Conservation (phyloP, 2,113 vertebrate genomes). For the Meles meles region DNA sequence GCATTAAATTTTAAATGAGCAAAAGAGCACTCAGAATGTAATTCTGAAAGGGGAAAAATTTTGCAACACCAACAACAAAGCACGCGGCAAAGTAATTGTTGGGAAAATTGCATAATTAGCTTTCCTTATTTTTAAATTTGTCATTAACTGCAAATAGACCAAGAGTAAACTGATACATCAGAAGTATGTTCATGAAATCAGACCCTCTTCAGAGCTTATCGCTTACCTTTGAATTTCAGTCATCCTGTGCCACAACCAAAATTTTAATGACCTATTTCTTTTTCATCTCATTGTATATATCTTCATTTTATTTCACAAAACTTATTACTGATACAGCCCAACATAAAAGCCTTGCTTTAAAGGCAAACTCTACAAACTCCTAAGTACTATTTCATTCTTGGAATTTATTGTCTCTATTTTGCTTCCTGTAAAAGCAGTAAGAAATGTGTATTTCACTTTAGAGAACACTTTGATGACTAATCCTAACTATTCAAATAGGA, state of each 20-base stretch:
- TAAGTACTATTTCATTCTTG: background rate
- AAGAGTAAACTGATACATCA: background rate
- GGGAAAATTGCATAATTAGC: background rate
- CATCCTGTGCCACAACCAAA: background rate
- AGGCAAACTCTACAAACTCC: background rate
- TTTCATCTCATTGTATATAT: background rate
- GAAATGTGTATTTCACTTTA: background rate
- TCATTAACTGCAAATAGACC: background rate
- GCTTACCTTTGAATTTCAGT: background rate
- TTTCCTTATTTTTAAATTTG: background rate
- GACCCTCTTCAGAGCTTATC: background rate
- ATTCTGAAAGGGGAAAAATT: background rate
- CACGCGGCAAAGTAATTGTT: background rate
- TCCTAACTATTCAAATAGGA: background rate
- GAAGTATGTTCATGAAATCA: background rate
- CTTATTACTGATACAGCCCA: background rate
- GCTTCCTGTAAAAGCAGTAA: background rate
- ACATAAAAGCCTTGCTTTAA: background rate
- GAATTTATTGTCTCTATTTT: background rate
- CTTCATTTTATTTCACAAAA: conserved; percentile 8
- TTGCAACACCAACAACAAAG: background rate
- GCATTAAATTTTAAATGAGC: background rate
- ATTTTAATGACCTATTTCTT: background rate
- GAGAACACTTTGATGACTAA: background rate
- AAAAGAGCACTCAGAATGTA: background rate